phyloP scores from a whole-genome alignment of 2,113 vertebrate genomes.

The Notechis scutatus region DNA sequence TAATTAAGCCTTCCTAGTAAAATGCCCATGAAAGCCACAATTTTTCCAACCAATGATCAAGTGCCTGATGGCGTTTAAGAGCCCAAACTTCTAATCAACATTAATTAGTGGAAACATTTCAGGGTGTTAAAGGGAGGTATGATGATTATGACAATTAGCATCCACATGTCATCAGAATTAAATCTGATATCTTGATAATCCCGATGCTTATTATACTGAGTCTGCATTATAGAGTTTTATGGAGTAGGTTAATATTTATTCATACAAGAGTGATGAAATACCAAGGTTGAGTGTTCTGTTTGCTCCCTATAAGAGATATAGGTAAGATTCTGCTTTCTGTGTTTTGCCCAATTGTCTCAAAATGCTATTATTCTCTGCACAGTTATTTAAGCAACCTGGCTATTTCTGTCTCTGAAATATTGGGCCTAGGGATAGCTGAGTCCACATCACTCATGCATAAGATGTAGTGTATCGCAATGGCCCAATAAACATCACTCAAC shows the following conservation, averaged over 20 bases:
- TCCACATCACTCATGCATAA: background rate
- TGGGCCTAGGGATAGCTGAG: background rate
- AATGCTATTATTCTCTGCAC: background rate
- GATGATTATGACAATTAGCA: conserved; percentile 5
- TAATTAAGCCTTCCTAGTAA: conserved; percentile 55
- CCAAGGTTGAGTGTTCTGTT: background rate
- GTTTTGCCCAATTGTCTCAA: background rate
- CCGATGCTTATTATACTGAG: background rate
- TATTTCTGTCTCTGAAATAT: background rate
- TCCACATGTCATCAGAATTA: background rate
- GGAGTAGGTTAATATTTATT: background rate
- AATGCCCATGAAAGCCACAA: conserved; percentile 38
- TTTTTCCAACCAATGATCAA: conserved; percentile 41
- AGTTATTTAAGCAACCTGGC: background rate
- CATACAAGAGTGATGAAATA: background rate
- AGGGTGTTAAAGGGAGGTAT: background rate
- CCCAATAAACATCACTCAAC: background rate
- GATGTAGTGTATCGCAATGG: background rate
- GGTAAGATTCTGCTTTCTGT: background rate
- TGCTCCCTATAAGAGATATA: background rate
- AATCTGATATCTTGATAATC: background rate
- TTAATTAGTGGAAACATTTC: conserved; percentile 21
- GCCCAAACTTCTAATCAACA: conserved; percentile 33
- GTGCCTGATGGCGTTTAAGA: conserved; percentile 28
- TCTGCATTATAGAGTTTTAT: background rate